These are phyloP conservation scores for Brienomyrus brachyistius DNA, from an alignment of 2,113 vertebrate genomes.

Conservation along the genomic window DNA sequence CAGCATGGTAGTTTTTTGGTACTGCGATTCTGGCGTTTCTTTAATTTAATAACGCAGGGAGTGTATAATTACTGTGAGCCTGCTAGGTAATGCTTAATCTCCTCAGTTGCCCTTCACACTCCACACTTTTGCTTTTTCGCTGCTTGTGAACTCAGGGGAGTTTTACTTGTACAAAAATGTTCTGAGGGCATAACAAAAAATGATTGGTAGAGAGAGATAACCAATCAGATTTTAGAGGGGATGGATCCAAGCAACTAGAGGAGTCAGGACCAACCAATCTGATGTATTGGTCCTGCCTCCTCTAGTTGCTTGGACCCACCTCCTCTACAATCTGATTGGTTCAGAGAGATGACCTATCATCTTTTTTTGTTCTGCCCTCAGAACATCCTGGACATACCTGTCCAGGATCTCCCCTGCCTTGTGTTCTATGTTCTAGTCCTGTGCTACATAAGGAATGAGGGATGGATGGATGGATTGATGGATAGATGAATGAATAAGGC, in stretches of 20 bases:
- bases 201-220: too few species aligned
- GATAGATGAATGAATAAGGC: not conserved
- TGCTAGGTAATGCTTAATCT: not conserved
- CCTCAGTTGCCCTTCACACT: not conserved
- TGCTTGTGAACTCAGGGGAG: too few species aligned
- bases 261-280: too few species aligned
- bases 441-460: not conserved
- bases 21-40: not conserved
- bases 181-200: too few species aligned
- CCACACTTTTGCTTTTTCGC: not conserved
- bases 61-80: not conserved
- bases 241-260: too few species aligned
- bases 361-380: too few species aligned
- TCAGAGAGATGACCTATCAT: too few species aligned
- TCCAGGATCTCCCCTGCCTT: not conserved
- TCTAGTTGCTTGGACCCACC: too few species aligned
- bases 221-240: too few species aligned
- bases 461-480: not conserved
- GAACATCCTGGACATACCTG: not conserved
- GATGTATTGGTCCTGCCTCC: too few species aligned
- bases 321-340: too few species aligned
- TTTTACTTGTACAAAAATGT: too few species aligned
- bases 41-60: not conserved
- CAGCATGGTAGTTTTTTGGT: not conserved
- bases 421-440: not conserved